Base-by-base conservation (phyloP, 2,888 invertebrate species). In the Diarsia mendica region DNA sequence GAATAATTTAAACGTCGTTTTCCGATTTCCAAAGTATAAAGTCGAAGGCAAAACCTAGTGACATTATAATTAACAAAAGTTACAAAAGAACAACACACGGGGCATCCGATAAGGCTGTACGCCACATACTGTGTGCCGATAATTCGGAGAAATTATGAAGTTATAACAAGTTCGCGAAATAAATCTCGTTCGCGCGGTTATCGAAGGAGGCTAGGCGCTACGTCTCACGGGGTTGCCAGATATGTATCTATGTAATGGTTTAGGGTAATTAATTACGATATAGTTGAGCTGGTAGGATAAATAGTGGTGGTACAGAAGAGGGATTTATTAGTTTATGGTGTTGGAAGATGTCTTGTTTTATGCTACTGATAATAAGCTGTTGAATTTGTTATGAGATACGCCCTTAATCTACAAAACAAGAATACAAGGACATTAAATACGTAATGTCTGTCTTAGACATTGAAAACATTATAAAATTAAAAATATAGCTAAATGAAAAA, bases 131-230 rank as follows among this genome's bases (percentile, higher is more conserved):
- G 90, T 89, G 89, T 89, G 88, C 91, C 92, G 94, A 95, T 94
- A 94, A 95, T 95, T 90, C 94, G 89, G 87, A 83, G 90, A 94
- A 95, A 95, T 95, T 94, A 94, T 94, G 92, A 95, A 96, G 95
- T 96, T 96, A 90, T 94, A 95, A 94, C 94, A 95, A 95, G 94
- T 96, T 95, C 87, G 87, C 86, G 89, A 92, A 94, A 96, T 96
- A 96, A 95, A 96, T 95, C 95, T 96, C 93, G 82, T 90, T 91
- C 89, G 90, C 90, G 93, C 92, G 95, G 94, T 95, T 95, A 95
- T 95, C 95, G 79, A 77, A 76, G 77, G 67, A 79, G 88, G 89
- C 90, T 82, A 91, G 90, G 91, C 89, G 90, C 88, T 84, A 84
- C 90, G 87, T 85, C 87, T 85, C 87, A 89, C 78, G 77, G 92